Evolutionary conservation across 2,888 invertebrate genomes (phyloP), one percentile per base, ranked within the genome.

Genomic region (Pecten maximus): DNA sequence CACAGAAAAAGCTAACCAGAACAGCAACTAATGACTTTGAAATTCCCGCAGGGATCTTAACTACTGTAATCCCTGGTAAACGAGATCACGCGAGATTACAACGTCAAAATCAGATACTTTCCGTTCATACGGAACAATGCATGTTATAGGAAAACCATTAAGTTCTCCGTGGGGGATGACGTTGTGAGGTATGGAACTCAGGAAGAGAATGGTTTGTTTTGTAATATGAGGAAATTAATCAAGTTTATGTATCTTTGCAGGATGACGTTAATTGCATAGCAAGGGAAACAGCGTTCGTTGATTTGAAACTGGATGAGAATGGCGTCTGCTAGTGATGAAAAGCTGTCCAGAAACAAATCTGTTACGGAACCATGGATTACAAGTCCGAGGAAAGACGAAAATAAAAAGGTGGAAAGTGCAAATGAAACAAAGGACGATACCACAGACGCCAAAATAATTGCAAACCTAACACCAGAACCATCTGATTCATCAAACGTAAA

Each of bases 41-140:
- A 74, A 74, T 35, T 35, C 35, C 74, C 74, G 74, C 74, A 35
- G 74, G 74, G 74, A 74, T 74, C 35, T 74, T 35, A 28, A 35
- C 74, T 74, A 74, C 35, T 74, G 35, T 74, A 74, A 35, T 74
- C n/a, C 74, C 74, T 28, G 74, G 74, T 74, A 74, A 74, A 74
- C 35, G 74, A 74, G 74, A 74, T 35, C 35, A 35, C 28, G 35
- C 35, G 74, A 6, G 35, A 74, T 74, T 74, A 15, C 74, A 74
- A 1, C 35, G 28, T 15, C 35, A 74, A 19, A 74, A 74, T 74
- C 28, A 74, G 74, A 74, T 74, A 74, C 35, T 74, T 74, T 74
- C 35, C 74, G 74, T 74, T 74, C 54, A 74, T 74, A 74, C 74
- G 28, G 74, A 74, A 74, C 74, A 74, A 35, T 74, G 74, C 35